A percentile compares a stretch with the other conserved stretches of the same genome.
Evolutionary conservation across 30 jellyfish, hydroid and myxozoan genomes (phyloP).

Genomic region (Aurelia sp.): DNA sequence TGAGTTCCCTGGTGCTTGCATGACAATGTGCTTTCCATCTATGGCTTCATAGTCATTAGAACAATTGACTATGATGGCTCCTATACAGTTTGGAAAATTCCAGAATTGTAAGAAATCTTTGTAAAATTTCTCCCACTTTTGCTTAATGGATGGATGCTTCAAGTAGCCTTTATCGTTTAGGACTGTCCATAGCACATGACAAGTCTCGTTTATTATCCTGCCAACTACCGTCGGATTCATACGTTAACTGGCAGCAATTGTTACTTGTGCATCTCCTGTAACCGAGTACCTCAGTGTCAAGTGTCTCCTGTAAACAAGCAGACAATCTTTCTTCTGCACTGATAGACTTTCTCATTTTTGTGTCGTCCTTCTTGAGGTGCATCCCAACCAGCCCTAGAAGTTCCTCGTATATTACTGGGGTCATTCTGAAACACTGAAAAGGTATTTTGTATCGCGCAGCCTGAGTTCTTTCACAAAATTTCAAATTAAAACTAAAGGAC

Average conservation of each 20-base stretch:
- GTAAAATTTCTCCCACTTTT: conserved; percentile 22
- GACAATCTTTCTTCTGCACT: conserved; percentile 36
- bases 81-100: conserved; percentile 44
- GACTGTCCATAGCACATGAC: conserved; percentile 25
- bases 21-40: conserved; percentile 57
- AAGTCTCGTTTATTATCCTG: conserved; percentile 8
- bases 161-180: conserved; percentile 3
- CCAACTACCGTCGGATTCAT: conserved; percentile 12
- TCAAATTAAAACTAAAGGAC: too few relatives aligned
- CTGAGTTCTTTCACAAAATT: too few relatives aligned
- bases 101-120: conserved; percentile 3
- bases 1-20: conserved; percentile 54
- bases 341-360: conserved; percentile 35
- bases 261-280: conserved; percentile 48
- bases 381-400: too few relatives aligned
- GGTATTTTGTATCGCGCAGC: too few relatives aligned
- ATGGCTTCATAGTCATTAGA: too few relatives aligned
- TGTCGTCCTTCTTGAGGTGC: neutral
- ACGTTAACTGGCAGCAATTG: conserved; percentile 9
- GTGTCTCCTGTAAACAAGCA: too few relatives aligned
- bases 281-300: conserved; percentile 37
- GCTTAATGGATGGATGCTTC: conserved; percentile 18
- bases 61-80: too few relatives aligned
- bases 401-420: too few relatives aligned
- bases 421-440: too few relatives aligned